Conservation (phyloP, 2,888 invertebrate genomes). For the Drosophila rubida region DNA sequence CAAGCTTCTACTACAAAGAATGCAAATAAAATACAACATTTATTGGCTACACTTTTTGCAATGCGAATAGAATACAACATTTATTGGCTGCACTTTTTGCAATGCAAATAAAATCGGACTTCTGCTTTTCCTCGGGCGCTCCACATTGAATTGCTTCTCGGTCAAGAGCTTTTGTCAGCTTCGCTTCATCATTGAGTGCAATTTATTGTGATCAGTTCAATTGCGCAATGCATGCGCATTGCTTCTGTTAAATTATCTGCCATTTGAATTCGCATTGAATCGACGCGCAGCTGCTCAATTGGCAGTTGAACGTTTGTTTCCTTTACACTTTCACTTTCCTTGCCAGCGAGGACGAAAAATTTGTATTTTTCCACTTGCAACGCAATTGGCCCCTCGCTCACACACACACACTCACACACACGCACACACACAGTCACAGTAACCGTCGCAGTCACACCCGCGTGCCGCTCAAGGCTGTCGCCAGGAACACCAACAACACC, state of each 20-base stretch:
- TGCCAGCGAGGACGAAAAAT: not conserved
- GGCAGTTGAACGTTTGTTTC: constrained; percentile 4
- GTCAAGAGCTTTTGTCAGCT: too few species aligned
- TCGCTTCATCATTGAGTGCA: not conserved
- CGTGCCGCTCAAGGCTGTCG: constrained; percentile 40
- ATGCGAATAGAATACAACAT: not conserved
- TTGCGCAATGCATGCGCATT: not conserved
- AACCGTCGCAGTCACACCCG: constrained; percentile 1
- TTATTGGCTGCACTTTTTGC: not conserved
- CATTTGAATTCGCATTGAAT: not conserved
- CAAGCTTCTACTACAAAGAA: not conserved
- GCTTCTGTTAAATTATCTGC: not conserved
- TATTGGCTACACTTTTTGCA: not conserved
- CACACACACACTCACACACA: constrained; percentile 5
- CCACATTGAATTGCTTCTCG: not conserved
- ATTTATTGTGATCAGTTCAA: not conserved
- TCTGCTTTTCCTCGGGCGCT: not conserved
- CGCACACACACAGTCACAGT: not conserved
- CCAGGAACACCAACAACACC: constrained; percentile 46
- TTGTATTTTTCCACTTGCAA: not conserved
- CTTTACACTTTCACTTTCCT: constrained; percentile 7
- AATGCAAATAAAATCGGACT: not conserved
- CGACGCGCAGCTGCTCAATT: not conserved
- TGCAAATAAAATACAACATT: too few species aligned
- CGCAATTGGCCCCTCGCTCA: not conserved